A percentile compares a stretch with the other conserved stretches of the same genome.
Conservation (phyloP, 2,113 vertebrate species). For the Saccopteryx leptura region DNA sequence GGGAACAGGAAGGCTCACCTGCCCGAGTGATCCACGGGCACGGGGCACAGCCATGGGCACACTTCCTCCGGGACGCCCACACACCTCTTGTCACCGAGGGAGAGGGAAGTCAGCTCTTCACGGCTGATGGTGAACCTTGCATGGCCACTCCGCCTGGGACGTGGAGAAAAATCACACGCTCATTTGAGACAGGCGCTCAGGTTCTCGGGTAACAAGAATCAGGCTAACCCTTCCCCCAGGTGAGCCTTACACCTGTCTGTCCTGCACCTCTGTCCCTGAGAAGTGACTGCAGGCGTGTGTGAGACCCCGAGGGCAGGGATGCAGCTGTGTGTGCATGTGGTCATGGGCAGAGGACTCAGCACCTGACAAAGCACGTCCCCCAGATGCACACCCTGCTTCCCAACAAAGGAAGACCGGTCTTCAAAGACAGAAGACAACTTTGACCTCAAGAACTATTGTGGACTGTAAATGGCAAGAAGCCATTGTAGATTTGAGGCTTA, state of each 20-base stretch:
- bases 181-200: neutral
- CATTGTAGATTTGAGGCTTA: too few relatives aligned
- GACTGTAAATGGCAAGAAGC: too few relatives aligned
- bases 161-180: neutral
- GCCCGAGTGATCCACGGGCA: too few relatives aligned
- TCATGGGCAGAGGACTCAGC: neutral
- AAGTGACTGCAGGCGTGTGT: neutral
- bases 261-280: neutral
- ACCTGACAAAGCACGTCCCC: rapidly evolving
- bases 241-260: too few relatives aligned
- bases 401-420: too few relatives aligned
- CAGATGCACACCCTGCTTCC: neutral
- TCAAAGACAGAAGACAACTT: neutral
- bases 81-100: rapidly evolving
- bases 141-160: neutral
- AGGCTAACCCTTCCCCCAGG: neutral
- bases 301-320: too few relatives aligned
- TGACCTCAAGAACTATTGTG: too few relatives aligned
- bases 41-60: too few relatives aligned
- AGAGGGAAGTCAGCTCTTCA: too few relatives aligned
- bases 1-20: too few relatives aligned
- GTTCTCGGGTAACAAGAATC: rapidly evolving
- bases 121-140: rapidly evolving
- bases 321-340: neutral
- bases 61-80: too few relatives aligned